Conservation (phyloP, 2,797 vertebrate species). For the Brotula barbata region DNA sequence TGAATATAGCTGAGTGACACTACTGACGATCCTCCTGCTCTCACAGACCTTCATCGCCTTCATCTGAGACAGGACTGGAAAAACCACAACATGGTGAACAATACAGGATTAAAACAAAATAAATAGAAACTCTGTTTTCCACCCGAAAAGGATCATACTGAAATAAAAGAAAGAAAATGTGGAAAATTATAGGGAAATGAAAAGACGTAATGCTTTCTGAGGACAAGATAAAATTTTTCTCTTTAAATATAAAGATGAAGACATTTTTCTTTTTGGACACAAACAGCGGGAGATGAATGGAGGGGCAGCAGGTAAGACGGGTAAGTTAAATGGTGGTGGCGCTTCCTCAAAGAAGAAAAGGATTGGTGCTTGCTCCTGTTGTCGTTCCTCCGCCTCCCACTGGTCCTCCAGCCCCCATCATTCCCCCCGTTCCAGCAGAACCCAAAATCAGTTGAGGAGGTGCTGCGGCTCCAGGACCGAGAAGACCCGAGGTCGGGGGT, state of each 20-base stretch:
- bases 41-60: slow-evolving; percentile 60
- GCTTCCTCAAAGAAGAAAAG: slow-evolving; percentile 85
- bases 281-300: slow-evolving; percentile 60
- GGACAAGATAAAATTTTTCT: slow-evolving; percentile 68
- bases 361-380: slow-evolving; percentile 82
- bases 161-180: slow-evolving; percentile 72
- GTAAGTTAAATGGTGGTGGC: slow-evolving; percentile 60
- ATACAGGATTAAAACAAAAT: slow-evolving; percentile 68
- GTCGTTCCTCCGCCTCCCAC: slow-evolving; percentile 77
- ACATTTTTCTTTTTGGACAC: slow-evolving; percentile 74
- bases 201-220: slow-evolving; percentile 71
- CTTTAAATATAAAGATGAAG: slow-evolving; percentile 81
- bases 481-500: slow-evolving; percentile 68
- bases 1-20: slow-evolving; percentile 57
- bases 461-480: slow-evolving; percentile 67
- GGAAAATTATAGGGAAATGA: slow-evolving; percentile 56
- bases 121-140: slow-evolving; percentile 74
- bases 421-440: slow-evolving; percentile 73
- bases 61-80: slow-evolving; percentile 61
- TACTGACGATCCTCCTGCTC: slow-evolving; percentile 54
- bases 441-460: slow-evolving; percentile 83
- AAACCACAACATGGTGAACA: slow-evolving; percentile 45
- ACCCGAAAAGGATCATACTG: slow-evolving; percentile 59
- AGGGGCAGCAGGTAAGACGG: slow-evolving; percentile 70
- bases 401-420: slow-evolving; percentile 77